These are phyloP conservation scores for Sinohyriopsis cumingii DNA, from an alignment of 2,888 invertebrate species.

Conservation along the genomic window DNA sequence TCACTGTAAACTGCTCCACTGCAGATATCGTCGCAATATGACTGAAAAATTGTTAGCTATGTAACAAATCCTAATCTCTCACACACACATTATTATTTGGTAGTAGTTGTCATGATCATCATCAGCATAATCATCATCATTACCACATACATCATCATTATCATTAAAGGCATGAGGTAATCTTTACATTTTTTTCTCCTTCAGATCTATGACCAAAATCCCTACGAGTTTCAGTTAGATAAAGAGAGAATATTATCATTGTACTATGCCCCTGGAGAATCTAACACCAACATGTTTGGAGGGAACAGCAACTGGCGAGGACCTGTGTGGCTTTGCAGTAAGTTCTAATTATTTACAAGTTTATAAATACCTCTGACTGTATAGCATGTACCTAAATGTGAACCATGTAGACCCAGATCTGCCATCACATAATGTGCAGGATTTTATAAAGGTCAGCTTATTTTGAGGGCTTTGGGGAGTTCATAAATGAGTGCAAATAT, in stretches of 20 bases:
- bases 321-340: constrained; percentile 68
- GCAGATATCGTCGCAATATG: too few relatives aligned
- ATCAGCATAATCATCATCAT: too few relatives aligned
- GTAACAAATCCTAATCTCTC: too few relatives aligned
- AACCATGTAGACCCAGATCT: too few relatives aligned
- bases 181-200: not conserved
- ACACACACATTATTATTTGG: too few relatives aligned
- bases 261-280: constrained; percentile 58
- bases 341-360: constrained; percentile 12
- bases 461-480: not conserved
- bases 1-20: too few relatives aligned
- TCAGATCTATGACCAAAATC: constrained; percentile 46
- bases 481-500: too few relatives aligned
- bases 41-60: too few relatives aligned
- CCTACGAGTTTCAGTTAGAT: constrained; percentile 42
- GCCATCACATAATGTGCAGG: too few relatives aligned
- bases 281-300: constrained; percentile 63
- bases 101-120: too few relatives aligned
- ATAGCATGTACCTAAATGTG: not conserved
- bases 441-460: not conserved
- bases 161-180: too few relatives aligned
- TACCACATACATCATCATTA: too few relatives aligned
- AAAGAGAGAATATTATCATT: not conserved
- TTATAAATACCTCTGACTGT: constrained; percentile 14
- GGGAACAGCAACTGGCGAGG: constrained; percentile 72